These are phyloP conservation scores for Phymanthus crucifer DNA, from an alignment of 92 coral and sea anemone species.

Conservation along the genomic window DNA sequence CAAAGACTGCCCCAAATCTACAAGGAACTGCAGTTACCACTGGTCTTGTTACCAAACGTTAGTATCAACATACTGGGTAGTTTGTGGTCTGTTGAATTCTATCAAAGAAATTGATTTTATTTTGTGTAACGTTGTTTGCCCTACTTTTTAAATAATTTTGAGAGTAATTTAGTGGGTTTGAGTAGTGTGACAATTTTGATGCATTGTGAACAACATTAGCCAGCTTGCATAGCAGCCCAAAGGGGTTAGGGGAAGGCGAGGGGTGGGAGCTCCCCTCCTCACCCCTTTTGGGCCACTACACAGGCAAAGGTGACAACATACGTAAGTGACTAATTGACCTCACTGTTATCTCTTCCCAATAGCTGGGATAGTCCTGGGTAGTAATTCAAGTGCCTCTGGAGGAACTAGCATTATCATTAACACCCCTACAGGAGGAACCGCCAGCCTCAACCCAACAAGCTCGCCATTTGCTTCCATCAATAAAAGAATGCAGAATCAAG, in stretches of 20 bases:
- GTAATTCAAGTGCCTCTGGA: constrained; percentile 60
- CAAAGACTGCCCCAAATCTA: constrained; percentile 56
- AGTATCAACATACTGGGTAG: neutral
- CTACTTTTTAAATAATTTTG: too few relatives aligned
- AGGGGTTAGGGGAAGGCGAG: too few relatives aligned
- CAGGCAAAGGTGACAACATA: neutral
- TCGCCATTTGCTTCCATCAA: constrained; percentile 90
- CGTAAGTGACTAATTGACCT: neutral
- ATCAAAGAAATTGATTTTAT: too few relatives aligned
- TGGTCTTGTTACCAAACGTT: constrained; percentile 32
- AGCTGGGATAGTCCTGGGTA: constrained; percentile 66
- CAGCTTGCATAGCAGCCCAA: too few relatives aligned
- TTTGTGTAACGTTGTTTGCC: too few relatives aligned
- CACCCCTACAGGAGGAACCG: constrained; percentile 78
- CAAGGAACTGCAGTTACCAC: constrained; percentile 72
- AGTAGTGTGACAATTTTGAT: neutral
- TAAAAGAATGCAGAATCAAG: constrained; percentile 88
- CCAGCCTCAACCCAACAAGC: constrained; percentile 65
- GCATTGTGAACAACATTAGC: neutral
- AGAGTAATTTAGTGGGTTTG: too few relatives aligned
- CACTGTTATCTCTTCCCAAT: neutral
- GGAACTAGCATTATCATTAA: constrained; percentile 94
- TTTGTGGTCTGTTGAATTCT: too few relatives aligned
- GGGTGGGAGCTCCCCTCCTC: too few relatives aligned
- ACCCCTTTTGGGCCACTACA: too few relatives aligned